Percentiles rank a stretch among this genome's conserved stretches.
Evolutionary conservation across 2,113 vertebrate species (phyloP).

Genomic region (Ornithorhynchus anatinus): DNA sequence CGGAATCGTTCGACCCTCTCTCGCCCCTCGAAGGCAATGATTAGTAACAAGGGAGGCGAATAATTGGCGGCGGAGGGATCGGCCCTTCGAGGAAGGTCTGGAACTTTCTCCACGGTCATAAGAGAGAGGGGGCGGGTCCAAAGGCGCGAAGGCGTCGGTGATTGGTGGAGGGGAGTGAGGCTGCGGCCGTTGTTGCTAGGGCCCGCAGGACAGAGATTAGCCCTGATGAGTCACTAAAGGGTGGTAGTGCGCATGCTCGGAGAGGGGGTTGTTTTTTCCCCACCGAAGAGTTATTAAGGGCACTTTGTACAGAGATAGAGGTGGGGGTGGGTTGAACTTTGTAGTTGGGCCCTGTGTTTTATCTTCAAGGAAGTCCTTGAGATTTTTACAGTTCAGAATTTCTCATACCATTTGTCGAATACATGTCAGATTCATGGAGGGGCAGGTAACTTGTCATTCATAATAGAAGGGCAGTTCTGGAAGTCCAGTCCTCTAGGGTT

Average conservation of each 20-base stretch:
- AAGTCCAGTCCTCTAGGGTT: no score
- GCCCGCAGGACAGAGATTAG: not conserved
- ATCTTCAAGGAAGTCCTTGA: no score
- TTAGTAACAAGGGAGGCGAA: slow-evolving; percentile 32
- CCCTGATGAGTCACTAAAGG: not conserved
- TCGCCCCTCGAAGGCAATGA: not conserved
- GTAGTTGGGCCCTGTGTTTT: no score
- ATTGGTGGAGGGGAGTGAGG: slow-evolving; percentile 67
- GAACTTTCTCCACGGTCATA: slow-evolving; percentile 58
- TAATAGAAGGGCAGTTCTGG: no score
- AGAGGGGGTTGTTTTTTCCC: accelerated
- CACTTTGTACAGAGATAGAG: not conserved
- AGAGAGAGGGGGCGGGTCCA: not conserved
- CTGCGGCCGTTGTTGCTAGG: slow-evolving; percentile 73
- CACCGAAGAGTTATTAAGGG: not conserved
- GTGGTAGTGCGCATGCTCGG: accelerated
- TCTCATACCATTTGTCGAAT: no score
- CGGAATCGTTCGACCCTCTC: accelerated
- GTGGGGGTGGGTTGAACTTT: not conserved
- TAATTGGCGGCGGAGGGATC: not conserved
- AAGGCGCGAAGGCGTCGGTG: slow-evolving; percentile 7
- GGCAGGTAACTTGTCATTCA: no score
- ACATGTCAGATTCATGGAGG: no score
- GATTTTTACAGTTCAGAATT: no score
- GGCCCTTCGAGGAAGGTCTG: slow-evolving; percentile 58